Evolutionary conservation across 30 jellyfish, hydroid and myxozoan species (phyloP).

Genomic region (Phacellophora camtschatica): DNA sequence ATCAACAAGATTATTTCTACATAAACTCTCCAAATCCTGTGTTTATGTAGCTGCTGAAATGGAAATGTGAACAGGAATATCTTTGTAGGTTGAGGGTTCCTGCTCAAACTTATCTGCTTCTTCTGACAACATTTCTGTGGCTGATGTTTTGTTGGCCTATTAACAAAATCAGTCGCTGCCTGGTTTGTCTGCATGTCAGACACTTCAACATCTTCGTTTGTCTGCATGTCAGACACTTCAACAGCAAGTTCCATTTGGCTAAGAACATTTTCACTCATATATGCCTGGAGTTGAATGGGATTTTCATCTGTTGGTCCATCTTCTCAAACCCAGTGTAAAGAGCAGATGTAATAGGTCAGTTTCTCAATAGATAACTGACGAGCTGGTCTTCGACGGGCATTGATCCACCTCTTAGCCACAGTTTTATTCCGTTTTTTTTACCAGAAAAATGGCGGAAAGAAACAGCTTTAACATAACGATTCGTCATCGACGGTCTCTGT

Average conservation of each 20-base stretch:
- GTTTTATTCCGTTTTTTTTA: constrained; percentile 12
- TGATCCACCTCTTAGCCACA: constrained; percentile 24
- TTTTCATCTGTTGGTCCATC: constrained; percentile 11
- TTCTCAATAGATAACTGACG: constrained; percentile 9
- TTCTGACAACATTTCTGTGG: too few species aligned
- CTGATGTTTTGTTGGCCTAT: too few species aligned
- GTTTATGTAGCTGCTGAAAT: neutral
- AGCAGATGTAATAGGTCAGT: constrained; percentile 8
- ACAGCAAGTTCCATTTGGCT: neutral
- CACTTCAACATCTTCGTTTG: too few species aligned
- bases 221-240: too few species aligned
- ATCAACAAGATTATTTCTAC: neutral
- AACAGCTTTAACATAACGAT: neutral
- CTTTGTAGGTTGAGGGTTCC: too few species aligned
- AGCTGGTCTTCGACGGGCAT: constrained; percentile 27
- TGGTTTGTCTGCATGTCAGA: too few species aligned
- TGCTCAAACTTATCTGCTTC: too few species aligned
- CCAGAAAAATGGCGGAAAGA: neutral
- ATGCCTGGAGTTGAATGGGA: neutral
- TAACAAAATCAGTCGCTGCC: too few species aligned
- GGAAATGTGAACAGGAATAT: too few species aligned
- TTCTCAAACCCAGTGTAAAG: constrained; percentile 36
- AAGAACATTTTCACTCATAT: neutral
- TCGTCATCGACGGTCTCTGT: neutral
- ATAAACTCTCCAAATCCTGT: neutral